Percentiles rank a stretch among this genome's conserved stretches.
Conservation (phyloP, 2,113 vertebrate species). For the Callaeas wilsoni region DNA sequence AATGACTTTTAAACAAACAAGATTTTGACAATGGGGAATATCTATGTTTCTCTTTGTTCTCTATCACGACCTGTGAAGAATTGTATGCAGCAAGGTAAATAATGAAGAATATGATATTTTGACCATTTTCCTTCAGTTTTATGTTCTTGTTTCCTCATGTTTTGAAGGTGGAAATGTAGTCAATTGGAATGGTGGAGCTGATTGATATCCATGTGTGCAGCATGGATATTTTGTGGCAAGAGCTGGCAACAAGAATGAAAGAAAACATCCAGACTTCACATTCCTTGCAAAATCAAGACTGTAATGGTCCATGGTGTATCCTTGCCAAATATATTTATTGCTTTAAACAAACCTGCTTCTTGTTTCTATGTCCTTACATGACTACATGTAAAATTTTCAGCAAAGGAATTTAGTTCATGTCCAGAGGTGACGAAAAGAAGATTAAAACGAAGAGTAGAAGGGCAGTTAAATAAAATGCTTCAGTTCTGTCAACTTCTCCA, state of each 20-base stretch:
- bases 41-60: background rate
- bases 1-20: background rate
- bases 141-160: background rate
- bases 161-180: background rate
- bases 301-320: accelerated
- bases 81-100: background rate
- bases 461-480: background rate
- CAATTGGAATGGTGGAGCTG: background rate
- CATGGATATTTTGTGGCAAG: background rate
- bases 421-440: background rate
- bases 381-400: background rate
- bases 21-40: background rate
- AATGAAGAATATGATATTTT: background rate
- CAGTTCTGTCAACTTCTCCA: background rate
- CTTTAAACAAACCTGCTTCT: background rate
- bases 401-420: background rate
- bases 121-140: background rate
- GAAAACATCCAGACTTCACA: background rate
- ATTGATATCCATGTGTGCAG: background rate
- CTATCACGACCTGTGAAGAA: background rate
- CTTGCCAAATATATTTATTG: background rate
- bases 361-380: background rate
- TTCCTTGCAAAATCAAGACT: background rate
- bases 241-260: background rate
- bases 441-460: background rate